phyloP scores from a whole-genome alignment of 2,888 invertebrate species.

The Anoplius nigerrimus region DNA sequence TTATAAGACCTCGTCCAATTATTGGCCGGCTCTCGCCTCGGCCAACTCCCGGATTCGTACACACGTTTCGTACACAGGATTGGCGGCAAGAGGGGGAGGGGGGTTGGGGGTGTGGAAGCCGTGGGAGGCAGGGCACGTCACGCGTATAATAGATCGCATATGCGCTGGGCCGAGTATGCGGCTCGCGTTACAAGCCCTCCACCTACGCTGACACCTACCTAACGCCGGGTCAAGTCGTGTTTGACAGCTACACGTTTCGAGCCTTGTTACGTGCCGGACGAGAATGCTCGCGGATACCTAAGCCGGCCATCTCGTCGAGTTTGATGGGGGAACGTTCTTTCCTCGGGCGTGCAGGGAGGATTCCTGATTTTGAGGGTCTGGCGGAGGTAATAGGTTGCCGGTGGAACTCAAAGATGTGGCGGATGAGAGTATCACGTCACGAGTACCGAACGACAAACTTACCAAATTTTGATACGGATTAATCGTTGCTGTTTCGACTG shows the following conservation, averaged over 20 bases:
- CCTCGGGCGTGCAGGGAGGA: too few relatives aligned
- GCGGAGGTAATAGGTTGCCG: too few relatives aligned
- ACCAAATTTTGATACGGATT: too few relatives aligned
- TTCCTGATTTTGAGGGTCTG: too few relatives aligned
- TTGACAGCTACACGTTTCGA: slow-evolving; percentile 48
- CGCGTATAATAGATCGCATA: slow-evolving; percentile 5
- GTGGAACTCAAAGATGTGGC: too few relatives aligned
- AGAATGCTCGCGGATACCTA: slow-evolving; percentile 20
- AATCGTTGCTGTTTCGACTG: too few relatives aligned
- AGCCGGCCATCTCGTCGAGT: too few relatives aligned
- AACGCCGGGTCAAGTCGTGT: slow-evolving; percentile 37
- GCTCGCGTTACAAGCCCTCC: slow-evolving; percentile 13
- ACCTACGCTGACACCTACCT: slow-evolving; percentile 25
- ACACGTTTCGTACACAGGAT: slow-evolving; percentile 26
- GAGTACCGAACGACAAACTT: too few relatives aligned
- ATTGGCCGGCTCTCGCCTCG: slow-evolving; percentile 27
- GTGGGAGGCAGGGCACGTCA: too few relatives aligned
- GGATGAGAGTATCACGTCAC: too few relatives aligned
- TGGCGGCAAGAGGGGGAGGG: background rate
- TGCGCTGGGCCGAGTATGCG: slow-evolving; percentile 1
- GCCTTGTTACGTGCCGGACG: slow-evolving; percentile 38
- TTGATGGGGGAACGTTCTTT: too few relatives aligned
- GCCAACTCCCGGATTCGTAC: slow-evolving; percentile 5
- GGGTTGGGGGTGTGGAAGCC: too few relatives aligned
- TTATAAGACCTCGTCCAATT: slow-evolving; percentile 53